These are phyloP conservation scores for Patella ulyssiponensis DNA, from an alignment of 2,888 invertebrate genomes.

Conservation along the genomic window DNA sequence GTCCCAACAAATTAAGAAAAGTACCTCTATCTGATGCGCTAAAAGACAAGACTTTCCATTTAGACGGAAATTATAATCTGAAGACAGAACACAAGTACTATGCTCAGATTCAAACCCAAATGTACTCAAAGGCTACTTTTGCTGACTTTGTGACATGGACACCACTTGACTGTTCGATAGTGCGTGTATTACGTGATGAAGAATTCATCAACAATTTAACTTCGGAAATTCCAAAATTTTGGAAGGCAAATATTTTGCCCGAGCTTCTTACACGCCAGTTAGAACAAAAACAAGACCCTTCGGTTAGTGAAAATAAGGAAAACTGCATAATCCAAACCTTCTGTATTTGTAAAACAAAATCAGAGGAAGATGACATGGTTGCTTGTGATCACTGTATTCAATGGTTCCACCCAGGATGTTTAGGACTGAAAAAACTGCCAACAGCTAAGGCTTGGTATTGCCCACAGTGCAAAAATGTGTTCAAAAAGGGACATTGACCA, in stretches of 20 bases:
- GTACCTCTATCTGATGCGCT: neutral
- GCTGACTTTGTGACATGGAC: neutral
- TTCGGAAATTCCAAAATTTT: neutral
- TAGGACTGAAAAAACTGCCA: neutral
- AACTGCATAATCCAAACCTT: neutral
- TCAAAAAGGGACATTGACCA: too few relatives aligned
- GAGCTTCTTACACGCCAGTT: neutral
- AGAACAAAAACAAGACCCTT: neutral
- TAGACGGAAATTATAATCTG: neutral
- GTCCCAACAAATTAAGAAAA: conserved; percentile 17
- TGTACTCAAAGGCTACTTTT: neutral
- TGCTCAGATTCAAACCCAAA: neutral
- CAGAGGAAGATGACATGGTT: neutral
- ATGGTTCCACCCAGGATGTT: neutral
- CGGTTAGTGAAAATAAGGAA: neutral
- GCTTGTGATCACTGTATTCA: neutral
- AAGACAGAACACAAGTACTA: neutral
- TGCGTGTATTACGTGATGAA: neutral
- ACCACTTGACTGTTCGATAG: neutral
- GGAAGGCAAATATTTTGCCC: neutral
- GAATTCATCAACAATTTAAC: neutral
- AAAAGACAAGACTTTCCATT: conserved; percentile 11
- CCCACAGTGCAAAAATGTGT: too few relatives aligned
- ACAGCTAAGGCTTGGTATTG: neutral
- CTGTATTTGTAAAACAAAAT: neutral